Percentiles rank a stretch among this genome's conserved stretches.
Evolutionary conservation across 2,797 vertebrate species (phyloP).

Genomic region (Alfaro cultratus): DNA sequence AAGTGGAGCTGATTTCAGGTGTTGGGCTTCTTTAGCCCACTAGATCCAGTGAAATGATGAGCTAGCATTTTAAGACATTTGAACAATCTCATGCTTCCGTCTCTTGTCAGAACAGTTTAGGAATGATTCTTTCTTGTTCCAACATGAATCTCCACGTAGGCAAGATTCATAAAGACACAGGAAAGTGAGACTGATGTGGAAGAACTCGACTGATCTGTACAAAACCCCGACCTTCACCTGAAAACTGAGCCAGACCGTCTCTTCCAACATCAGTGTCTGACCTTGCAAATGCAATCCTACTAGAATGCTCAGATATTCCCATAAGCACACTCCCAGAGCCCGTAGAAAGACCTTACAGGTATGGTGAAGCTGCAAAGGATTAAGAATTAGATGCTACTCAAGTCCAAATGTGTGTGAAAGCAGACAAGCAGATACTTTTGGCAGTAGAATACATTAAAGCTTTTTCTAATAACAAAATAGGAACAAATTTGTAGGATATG

Average conservation of each 20-base stretch:
- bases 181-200: not conserved
- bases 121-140: not conserved
- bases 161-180: not conserved
- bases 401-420: not conserved
- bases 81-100: not conserved
- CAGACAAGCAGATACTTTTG: not conserved
- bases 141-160: not conserved
- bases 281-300: not conserved
- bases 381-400: not conserved
- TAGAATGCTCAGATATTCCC: not conserved
- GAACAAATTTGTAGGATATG: not conserved
- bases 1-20: not conserved
- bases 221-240: not conserved
- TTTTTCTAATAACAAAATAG: not conserved
- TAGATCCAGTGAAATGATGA: not conserved
- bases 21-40: not conserved
- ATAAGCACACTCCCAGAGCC: not conserved
- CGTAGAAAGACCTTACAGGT: not conserved
- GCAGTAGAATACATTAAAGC: not conserved
- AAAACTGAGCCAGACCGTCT: not conserved
- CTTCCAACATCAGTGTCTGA: constrained; percentile 1
- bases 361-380: not conserved
- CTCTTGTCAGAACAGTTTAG: not conserved
- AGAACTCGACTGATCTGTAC: not conserved
- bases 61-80: not conserved